These are phyloP conservation scores for Synanceia verrucosa DNA, from an alignment of 2,797 vertebrate species.

Conservation along the genomic window DNA sequence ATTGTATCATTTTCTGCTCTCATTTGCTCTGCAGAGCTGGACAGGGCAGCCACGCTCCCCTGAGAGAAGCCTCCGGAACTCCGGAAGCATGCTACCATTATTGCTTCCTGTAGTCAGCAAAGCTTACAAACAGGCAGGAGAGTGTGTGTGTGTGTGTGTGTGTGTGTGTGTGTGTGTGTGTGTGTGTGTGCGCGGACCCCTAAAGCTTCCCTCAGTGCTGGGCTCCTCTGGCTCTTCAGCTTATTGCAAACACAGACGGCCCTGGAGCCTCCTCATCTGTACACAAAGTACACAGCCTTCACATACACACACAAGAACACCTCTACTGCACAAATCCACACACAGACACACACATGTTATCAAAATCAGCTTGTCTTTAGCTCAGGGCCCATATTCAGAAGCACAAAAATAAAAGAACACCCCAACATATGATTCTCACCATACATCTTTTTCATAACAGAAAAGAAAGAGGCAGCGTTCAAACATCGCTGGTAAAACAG, in stretches of 20 bases:
- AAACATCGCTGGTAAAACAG: no score
- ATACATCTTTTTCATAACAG: constrained; percentile 5
- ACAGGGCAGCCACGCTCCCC: constrained; percentile 68
- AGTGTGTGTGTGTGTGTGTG: constrained; percentile 22
- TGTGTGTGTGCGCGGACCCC: constrained; percentile 46
- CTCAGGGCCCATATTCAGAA: neutral
- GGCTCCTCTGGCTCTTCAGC: constrained; percentile 50
- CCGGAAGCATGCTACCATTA: constrained; percentile 76
- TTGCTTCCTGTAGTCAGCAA: constrained; percentile 79
- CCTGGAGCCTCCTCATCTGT: constrained; percentile 60
- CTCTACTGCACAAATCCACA: neutral
- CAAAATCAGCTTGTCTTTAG: no score
- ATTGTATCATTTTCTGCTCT: constrained; percentile 51
- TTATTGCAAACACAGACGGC: constrained; percentile 74
- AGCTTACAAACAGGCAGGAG: constrained; percentile 68
- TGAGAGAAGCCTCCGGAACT: constrained; percentile 72
- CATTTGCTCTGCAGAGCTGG: constrained; percentile 66
- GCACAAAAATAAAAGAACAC: neutral
- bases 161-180: constrained; percentile 28
- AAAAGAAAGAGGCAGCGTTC: no score
- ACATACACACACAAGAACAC: constrained; percentile 32
- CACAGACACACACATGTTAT: neutral
- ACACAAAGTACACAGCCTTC: constrained; percentile 22
- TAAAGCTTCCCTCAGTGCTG: constrained; percentile 60
- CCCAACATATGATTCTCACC: neutral